phyloP scores from a whole-genome alignment of 1,140 invertebrate genomes.

The Megalonaias nervosa region DNA sequence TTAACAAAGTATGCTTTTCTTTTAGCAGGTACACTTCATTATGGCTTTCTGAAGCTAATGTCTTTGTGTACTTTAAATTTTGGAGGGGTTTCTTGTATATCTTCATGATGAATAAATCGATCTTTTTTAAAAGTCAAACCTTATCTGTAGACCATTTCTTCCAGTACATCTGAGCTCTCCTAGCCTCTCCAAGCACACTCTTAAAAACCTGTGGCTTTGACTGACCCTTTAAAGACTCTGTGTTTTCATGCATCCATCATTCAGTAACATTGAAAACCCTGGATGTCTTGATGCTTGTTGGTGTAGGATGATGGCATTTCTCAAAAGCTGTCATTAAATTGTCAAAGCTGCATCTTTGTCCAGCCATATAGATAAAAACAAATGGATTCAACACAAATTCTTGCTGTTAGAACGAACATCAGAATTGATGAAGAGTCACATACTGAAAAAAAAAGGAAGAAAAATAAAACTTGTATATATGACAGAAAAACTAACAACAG shows the following conservation, averaged over 20 bases:
- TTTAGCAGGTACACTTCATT: no score
- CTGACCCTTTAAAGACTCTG: background rate
- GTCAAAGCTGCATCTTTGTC: background rate
- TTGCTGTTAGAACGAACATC: background rate
- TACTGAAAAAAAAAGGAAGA: background rate
- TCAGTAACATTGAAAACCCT: background rate
- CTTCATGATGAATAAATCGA: no score
- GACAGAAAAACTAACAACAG: no score
- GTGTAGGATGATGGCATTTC: slow-evolving; percentile 6
- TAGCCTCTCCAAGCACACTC: background rate
- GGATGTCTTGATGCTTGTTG: background rate
- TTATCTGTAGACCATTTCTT: slow-evolving; percentile 12
- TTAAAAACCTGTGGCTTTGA: background rate
- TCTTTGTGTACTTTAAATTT: no score
- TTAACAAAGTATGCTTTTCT: no score
- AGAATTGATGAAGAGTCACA: background rate
- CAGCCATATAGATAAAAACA: background rate
- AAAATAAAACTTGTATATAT: no score
- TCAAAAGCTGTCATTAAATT: slow-evolving; percentile 12
- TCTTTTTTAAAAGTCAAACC: background rate
- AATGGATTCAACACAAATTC: background rate
- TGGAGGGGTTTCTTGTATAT: no score
- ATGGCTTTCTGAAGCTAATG: no score
- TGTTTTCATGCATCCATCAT: background rate
- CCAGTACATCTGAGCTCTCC: slow-evolving; percentile 2